Evolutionary conservation across 2,888 invertebrate species (phyloP), one percentile per base, ranked within the genome.

Genomic region (Endotricha flammealis): DNA sequence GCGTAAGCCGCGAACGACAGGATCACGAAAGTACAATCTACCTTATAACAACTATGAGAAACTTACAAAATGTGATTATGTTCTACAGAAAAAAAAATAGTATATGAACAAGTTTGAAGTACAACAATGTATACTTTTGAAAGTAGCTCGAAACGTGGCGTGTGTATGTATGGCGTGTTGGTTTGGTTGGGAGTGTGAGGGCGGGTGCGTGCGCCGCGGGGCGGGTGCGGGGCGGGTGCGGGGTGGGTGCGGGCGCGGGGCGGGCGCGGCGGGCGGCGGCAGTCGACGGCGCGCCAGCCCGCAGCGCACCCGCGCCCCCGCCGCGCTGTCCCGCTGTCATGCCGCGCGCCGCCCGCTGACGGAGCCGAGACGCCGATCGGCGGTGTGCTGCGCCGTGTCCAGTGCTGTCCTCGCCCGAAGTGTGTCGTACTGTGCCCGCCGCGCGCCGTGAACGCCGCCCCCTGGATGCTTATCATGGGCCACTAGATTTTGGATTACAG

Each of bases 251-350:
- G 31, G 30, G 28, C 14, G 35, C 13, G 22, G 32, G 34, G 30
- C 32, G 12, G 9, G 29, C 20, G 32, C 44, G 42, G 40, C 41
- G 32, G 36, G 37, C 36, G 24, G 32, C 34, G 32, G 41, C 42
- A 36, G 39, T 32, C 30, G 30, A 36, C 38, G 46, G 44, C 48
- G 44, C 42, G 46, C 44, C 38, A n/a, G 36, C 41, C 38, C 31
- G 22, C 36, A 35, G 45, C 44, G 37, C 44, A 43, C 5, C 27
- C 27, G 27, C 12, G 41, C 24, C 42, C 49, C 53, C 46, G 46
- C 48, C 43, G 48, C 37, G 46, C 40, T 42, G 43, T 46, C 25
- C 10, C 27, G 27, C 27, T 39, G 46, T 40, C 36, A 46, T 42
- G 48, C 50, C 44, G 46, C 50, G 45, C 47, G 48, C 16, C 16